Evolutionary conservation across 2,113 vertebrate species (phyloP).

Genomic region (Oncorhynchus gorbuscha): DNA sequence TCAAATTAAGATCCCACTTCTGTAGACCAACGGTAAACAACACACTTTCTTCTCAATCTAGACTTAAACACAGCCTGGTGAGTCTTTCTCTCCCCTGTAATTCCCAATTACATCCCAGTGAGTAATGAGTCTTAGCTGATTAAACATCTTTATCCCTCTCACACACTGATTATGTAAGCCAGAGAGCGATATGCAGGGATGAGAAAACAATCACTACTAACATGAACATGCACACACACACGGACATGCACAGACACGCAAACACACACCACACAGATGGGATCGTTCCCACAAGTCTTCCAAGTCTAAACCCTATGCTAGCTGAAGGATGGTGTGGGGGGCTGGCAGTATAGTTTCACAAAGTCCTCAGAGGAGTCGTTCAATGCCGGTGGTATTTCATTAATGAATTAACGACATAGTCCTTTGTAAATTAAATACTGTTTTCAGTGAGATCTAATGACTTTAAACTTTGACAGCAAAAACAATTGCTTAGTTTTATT

Average conservation of each 20-base stretch:
- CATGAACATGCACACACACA: not conserved
- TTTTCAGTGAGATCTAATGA: not conserved
- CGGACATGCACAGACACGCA: not conserved
- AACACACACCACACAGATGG: not conserved
- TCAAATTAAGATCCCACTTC: too few species aligned
- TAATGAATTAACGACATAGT: constrained; percentile 10
- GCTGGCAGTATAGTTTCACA: not conserved
- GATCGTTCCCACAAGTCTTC: not conserved
- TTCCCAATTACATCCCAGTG: constrained; percentile 31
- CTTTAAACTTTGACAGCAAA: constrained; percentile 3
- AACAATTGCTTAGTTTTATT: not conserved
- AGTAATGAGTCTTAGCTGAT: constrained; percentile 47
- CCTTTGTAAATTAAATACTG: constrained; percentile 5
- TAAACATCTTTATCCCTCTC: constrained; percentile 36
- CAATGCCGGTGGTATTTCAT: constrained; percentile 2
- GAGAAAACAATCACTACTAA: constrained; percentile 30
- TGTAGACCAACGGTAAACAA: not conserved
- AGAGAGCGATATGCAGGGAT: constrained; percentile 37
- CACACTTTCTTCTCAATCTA: not conserved
- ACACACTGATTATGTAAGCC: constrained; percentile 44
- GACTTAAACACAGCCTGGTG: constrained; percentile 3
- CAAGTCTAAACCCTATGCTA: not conserved
- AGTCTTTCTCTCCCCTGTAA: constrained; percentile 18
- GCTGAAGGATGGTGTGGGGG: not conserved
- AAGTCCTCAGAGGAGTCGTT: not conserved